phyloP scores from a whole-genome alignment of 2,797 vertebrate genomes.

The Hippocampus kuda region DNA sequence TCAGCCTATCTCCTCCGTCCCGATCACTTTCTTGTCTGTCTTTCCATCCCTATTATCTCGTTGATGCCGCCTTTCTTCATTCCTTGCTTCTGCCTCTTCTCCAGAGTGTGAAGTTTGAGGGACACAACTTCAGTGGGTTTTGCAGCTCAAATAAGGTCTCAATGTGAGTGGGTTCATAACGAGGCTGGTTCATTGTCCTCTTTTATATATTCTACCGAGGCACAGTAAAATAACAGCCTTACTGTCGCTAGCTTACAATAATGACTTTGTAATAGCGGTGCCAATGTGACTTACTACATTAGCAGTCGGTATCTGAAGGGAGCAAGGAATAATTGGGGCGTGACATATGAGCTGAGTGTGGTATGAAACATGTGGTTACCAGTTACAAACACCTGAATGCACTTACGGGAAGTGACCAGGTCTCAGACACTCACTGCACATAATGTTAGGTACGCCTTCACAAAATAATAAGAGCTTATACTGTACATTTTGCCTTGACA shows the following conservation, averaged over 20 bases:
- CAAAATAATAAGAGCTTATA: too few species aligned
- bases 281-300: slow-evolving; percentile 12
- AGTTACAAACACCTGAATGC: not conserved
- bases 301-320: not conserved
- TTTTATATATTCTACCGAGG: slow-evolving; percentile 9
- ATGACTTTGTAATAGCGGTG: slow-evolving; percentile 23
- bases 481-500: too few species aligned
- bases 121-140: not conserved
- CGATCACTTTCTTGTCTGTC: slow-evolving; percentile 28
- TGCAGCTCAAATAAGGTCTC: not conserved
- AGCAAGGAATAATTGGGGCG: not conserved
- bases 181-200: slow-evolving; percentile 7
- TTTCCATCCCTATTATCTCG: slow-evolving; percentile 22
- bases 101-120: not conserved
- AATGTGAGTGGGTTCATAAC: not conserved
- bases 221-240: not conserved
- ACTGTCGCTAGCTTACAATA: not conserved
- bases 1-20: slow-evolving; percentile 18
- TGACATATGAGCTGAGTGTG: not conserved
- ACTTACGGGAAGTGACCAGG: not conserved
- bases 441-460: not conserved
- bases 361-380: too few species aligned
- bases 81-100: not conserved
- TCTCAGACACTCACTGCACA: not conserved
- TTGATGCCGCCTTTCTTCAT: slow-evolving; percentile 14